Evolutionary conservation across 2,113 vertebrate species (phyloP), one percentile per base, ranked within the genome.

Genomic region (Chaetodon trifascialis): DNA sequence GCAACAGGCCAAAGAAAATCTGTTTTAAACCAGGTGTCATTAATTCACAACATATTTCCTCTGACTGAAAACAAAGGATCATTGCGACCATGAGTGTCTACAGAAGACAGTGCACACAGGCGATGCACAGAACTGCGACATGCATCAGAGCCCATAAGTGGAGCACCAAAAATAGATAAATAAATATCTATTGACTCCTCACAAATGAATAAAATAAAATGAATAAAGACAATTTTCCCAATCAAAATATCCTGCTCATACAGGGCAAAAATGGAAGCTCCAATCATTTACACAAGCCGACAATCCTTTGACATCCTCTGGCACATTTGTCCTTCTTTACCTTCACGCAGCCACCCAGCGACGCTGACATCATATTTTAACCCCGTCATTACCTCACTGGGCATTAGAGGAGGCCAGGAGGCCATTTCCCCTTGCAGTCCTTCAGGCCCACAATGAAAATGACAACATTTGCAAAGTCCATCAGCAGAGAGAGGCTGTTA

Each of bases 351-450:
- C 30, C 56, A 68, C 59, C 67, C 68, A 36, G 59, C 42, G 38
- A 44, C 49, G 3, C 56, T 92, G 69, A 83, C 42, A 84, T 90
- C 66, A 73, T 38, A 23, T 73, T 64, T 86, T 87, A 87, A 88
- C 88, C 72, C 73, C 42, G 40, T 86, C 70, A 67, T 60, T 62
- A 44, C 77, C 74, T 76, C 66, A 56, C 17, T 62, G 15, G 58
- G 54, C 52, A 71, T 60, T 47, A 14, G 19, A 34, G 44, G 19
- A 65, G 25, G 49, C 54, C 52, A 30, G 19, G 14, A 14, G 30
- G 30, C 16, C 21, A 60, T 64, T 73, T 66, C 30, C 56, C 52
- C 58, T 16, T 25, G 23, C 42, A 72, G 72, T 40, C 63, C 54
- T 8, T 8, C 55, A 55, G 65, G 17, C 51, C 64, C 54, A 42